These are phyloP conservation scores for Invenusta paracnida DNA, from an alignment of 2,888 invertebrate genomes.

Conservation along the genomic window DNA sequence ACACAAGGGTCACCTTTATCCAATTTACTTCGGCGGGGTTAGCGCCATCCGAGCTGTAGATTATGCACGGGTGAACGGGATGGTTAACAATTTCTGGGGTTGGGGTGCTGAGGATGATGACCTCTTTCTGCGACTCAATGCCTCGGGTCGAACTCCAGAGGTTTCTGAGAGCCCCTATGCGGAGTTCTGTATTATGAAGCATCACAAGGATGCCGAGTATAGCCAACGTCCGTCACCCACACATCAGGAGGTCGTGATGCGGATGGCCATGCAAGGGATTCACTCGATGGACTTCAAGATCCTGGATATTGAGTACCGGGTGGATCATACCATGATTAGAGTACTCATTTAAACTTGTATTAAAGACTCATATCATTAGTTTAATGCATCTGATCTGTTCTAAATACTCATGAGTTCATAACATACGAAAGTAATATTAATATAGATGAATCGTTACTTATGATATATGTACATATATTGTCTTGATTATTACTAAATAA, in stretches of 20 bases:
- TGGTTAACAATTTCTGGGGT: slow-evolving; percentile 28
- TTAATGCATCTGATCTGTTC: too few species aligned
- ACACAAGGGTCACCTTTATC: not conserved
- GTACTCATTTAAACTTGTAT: not conserved
- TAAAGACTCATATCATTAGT: too few species aligned
- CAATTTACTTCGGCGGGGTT: slow-evolving; percentile 6
- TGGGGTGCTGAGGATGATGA: slow-evolving; percentile 34
- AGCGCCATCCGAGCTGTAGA: not conserved
- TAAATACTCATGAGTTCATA: too few species aligned
- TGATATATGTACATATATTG: too few species aligned
- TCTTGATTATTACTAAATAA: too few species aligned
- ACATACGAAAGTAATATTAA: too few species aligned
- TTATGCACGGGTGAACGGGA: not conserved
- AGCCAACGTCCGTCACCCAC: not conserved
- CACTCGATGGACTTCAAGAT: not conserved
- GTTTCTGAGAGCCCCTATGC: not conserved
- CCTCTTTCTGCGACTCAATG: not conserved
- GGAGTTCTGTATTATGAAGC: not conserved
- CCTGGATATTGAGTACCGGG: not conserved
- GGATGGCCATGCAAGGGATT: not conserved
- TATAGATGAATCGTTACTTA: too few species aligned
- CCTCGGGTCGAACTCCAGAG: not conserved
- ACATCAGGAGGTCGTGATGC: not conserved
- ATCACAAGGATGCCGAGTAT: not conserved
- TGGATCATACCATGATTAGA: slow-evolving; percentile 16